These are phyloP conservation scores for Psammodynastes pulverulentus DNA, from an alignment of 2,113 vertebrate species.

Conservation along the genomic window DNA sequence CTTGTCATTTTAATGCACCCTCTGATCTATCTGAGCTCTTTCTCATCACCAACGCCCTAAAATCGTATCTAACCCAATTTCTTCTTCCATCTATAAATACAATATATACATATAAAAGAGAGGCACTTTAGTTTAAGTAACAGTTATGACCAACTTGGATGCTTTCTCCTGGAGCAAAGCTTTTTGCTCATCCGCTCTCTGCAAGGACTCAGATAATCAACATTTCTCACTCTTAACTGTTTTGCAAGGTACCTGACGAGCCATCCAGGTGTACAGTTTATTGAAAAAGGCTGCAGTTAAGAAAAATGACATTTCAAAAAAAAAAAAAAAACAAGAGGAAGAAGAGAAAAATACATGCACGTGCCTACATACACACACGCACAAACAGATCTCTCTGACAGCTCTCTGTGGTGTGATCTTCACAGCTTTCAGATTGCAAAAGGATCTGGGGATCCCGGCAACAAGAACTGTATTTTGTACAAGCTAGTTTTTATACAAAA, in stretches of 20 bases:
- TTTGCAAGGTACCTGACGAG: constrained; percentile 58
- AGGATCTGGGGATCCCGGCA: constrained; percentile 42
- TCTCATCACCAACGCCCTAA: constrained; percentile 54
- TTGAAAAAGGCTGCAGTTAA: constrained; percentile 58
- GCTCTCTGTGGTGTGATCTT: constrained; percentile 63
- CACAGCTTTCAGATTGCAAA: constrained; percentile 72
- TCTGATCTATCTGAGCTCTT: constrained; percentile 59
- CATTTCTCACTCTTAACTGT: constrained; percentile 58
- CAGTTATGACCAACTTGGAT: constrained; percentile 57
- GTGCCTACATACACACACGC: constrained; percentile 39
- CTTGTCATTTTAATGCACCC: constrained; percentile 41
- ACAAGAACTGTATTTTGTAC: constrained; percentile 64
- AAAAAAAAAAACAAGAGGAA: too few relatives aligned
- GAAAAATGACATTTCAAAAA: constrained; percentile 61
- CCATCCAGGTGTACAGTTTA: constrained; percentile 39
- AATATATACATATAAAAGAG: constrained; percentile 67
- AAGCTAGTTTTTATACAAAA: constrained; percentile 63
- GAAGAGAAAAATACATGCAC: constrained; percentile 12
- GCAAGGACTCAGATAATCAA: constrained; percentile 50
- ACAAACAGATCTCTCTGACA: constrained; percentile 63
- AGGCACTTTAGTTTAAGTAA: constrained; percentile 80
- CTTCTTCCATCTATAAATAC: constrained; percentile 68
- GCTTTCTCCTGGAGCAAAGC: constrained; percentile 56
- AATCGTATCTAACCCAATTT: constrained; percentile 60
- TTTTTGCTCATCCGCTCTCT: constrained; percentile 36